phyloP scores from a whole-genome alignment of 2,113 vertebrate genomes.

The Ammodytes marinus region DNA sequence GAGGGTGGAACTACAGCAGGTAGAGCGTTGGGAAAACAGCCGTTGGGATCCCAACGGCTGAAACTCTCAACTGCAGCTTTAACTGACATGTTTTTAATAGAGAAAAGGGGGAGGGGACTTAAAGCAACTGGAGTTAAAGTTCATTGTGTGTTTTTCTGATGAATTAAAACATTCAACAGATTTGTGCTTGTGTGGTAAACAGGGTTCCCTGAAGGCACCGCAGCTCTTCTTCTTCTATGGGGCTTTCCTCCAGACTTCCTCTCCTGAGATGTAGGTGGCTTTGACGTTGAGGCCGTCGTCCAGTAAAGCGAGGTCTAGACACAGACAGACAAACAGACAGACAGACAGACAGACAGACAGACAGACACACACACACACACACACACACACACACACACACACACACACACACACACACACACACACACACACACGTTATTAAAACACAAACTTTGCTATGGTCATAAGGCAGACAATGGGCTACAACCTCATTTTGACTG shows the following conservation, averaged over 20 bases:
- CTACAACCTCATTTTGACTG: too few relatives aligned
- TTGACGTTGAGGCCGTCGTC: slow-evolving; percentile 86
- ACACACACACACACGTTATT: too few relatives aligned
- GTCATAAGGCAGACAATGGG: too few relatives aligned
- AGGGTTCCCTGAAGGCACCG: slow-evolving; percentile 36
- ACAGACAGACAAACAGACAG: not conserved
- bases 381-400: too few relatives aligned
- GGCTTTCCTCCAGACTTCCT: slow-evolving; percentile 89
- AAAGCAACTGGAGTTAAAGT: not conserved
- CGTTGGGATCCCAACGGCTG: too few relatives aligned
- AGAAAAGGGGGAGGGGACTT: not conserved
- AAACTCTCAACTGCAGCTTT: too few relatives aligned
- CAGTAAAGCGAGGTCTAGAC: slow-evolving; percentile 91
- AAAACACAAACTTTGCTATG: too few relatives aligned
- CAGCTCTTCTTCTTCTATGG: slow-evolving; percentile 25
- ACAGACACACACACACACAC: too few relatives aligned
- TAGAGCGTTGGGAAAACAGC: too few relatives aligned
- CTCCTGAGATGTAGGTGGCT: slow-evolving; percentile 92
- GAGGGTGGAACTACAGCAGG: too few relatives aligned
- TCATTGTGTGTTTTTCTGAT: not conserved
- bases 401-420: too few relatives aligned
- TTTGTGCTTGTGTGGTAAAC: not conserved
- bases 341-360: too few relatives aligned
- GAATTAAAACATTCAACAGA: slow-evolving; percentile 20
- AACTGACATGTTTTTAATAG: not conserved